These are phyloP conservation scores for Cariama cristata DNA, from an alignment of 2,113 vertebrate species.

Conservation along the genomic window DNA sequence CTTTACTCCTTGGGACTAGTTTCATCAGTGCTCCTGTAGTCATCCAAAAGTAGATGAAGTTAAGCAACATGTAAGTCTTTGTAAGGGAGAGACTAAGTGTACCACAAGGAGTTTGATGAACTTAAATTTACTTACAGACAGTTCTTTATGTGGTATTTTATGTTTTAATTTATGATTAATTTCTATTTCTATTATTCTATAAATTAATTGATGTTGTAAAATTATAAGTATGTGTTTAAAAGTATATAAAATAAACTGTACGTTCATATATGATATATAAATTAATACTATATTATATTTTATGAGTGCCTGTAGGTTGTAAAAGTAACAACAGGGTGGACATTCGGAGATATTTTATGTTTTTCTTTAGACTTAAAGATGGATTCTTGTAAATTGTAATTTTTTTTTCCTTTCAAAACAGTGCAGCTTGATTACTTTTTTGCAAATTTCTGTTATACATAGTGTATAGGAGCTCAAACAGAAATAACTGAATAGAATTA, in stretches of 20 bases:
- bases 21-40: neutral
- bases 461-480: neutral
- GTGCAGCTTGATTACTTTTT: neutral
- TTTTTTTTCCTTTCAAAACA: neutral
- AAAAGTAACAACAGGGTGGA: neutral
- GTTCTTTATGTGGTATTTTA: neutral
- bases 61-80: neutral
- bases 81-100: neutral
- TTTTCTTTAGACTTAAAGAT: neutral
- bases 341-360: neutral
- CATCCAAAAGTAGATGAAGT: neutral
- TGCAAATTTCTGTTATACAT: neutral
- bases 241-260: neutral
- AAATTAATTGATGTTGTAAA: neutral
- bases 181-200: neutral
- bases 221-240: neutral
- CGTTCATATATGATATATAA: neutral
- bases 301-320: neutral
- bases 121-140: neutral
- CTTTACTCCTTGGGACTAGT: neutral
- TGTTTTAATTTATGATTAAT: neutral
- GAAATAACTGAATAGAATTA: neutral
- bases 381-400: neutral
- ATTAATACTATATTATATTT: neutral
- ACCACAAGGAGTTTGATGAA: neutral